Base-by-base conservation (phyloP, 2,113 vertebrate genomes). In the Synchiropus splendidus region DNA sequence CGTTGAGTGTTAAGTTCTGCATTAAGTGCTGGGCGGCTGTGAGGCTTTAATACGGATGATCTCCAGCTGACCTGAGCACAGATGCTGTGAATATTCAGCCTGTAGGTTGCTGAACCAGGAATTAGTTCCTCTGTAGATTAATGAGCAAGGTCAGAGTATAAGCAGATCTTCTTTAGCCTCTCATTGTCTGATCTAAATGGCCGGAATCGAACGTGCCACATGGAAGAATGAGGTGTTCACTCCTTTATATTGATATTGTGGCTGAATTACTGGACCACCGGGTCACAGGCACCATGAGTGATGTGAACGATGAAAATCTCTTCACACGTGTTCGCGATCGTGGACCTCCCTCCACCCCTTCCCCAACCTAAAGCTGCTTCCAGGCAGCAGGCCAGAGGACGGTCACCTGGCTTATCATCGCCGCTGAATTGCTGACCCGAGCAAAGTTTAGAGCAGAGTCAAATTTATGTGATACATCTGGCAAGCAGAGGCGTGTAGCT, bases 11-110 rank as follows among this genome's bases (percentile, higher is more conserved):
- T 67, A 55, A 17, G 15, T 32, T 53, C 17, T 42, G 58, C 44
- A 40, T 71, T 61, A 45, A 36, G 42, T 18, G 9, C 55, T 34
- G 45, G 44, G 33, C 42, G 43, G 54, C 15, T 42, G 17, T 65
- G 59, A 72, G 54, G 54, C 46, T 60, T 68, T 72, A 76, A 79
- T 79, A 65, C 33, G 34, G 76, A 76, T 68, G 46, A 73, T 55
- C n/a, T n/a, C n/a, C n/a, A n/a, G n/a, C n/a, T n/a, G n/a, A n/a
- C n/a, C n/a, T n/a, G n/a, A n/a, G n/a, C n/a, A n/a, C n/a, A n/a
- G n/a, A n/a, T n/a, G n/a, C n/a, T n/a, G n/a, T n/a, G n/a, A n/a
- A n/a, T n/a, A n/a, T n/a, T n/a, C n/a, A n/a, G n/a, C n/a, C n/a
- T n/a, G n/a, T n/a, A n/a, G 54, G 35, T 10, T 16, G 37, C 64